These are phyloP conservation scores for Gobiocypris rarus DNA, from an alignment of 2,113 vertebrate genomes.

Conservation along the genomic window DNA sequence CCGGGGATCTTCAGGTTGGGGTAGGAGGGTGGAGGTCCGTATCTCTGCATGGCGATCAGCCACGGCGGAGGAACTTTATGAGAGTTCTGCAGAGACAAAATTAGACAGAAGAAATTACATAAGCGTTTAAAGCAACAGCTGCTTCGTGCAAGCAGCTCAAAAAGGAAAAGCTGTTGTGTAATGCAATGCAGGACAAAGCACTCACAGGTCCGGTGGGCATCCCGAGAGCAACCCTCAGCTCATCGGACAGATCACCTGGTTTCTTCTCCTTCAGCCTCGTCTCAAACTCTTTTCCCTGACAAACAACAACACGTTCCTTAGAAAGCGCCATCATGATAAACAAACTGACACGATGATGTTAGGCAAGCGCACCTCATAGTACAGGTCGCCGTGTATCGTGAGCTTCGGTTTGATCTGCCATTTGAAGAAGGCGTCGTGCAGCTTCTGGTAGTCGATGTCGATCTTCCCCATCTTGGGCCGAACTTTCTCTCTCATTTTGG, in stretches of 20 bases:
- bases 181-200: not conserved
- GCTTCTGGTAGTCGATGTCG: constrained; percentile 95
- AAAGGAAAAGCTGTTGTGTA: not conserved
- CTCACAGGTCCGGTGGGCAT: constrained; percentile 93
- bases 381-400: constrained; percentile 92
- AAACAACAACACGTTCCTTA: too few relatives aligned
- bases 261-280: constrained; percentile 94
- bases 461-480: constrained; percentile 96
- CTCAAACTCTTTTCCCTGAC: constrained; percentile 93
- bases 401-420: constrained; percentile 97
- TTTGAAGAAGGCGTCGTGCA: constrained; percentile 96
- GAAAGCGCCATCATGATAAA: not conserved
- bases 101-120: not conserved
- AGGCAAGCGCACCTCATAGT: constrained; percentile 83
- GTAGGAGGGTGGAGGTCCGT: constrained; percentile 90
- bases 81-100: constrained; percentile 77
- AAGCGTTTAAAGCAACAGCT: not conserved
- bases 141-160: not conserved
- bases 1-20: constrained; percentile 92
- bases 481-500: constrained; percentile 96
- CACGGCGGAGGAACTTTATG: constrained; percentile 93
- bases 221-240: constrained; percentile 88
- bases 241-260: constrained; percentile 89
- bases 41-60: constrained; percentile 93
- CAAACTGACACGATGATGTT: not conserved